A percentile compares a stretch with the other conserved stretches of the same genome.
Conservation (phyloP, 2,888 invertebrate species). For the Taphrorychus bicolor region DNA sequence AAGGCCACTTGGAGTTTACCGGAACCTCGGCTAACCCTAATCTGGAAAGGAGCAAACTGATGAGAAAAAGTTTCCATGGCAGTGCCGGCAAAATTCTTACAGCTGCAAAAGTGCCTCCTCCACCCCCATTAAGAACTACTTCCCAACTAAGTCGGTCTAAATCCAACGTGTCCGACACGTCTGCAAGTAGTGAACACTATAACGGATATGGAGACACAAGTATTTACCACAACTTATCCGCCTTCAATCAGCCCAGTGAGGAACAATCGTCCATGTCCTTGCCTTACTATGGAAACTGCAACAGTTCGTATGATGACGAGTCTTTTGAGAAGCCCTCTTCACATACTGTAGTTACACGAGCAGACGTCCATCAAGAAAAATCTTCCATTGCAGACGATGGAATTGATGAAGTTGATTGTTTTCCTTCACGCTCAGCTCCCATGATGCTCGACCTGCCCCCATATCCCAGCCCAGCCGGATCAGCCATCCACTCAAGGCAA, state of each 20-base stretch:
- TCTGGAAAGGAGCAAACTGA: constrained; percentile 83
- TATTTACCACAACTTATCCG: constrained; percentile 47
- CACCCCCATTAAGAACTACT: constrained; percentile 85
- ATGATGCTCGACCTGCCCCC: constrained; percentile 74
- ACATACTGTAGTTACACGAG: constrained; percentile 74
- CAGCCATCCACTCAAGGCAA: constrained; percentile 82
- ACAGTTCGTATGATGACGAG: constrained; percentile 43
- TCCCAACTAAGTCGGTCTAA: constrained; percentile 81
- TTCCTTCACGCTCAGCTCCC: constrained; percentile 57
- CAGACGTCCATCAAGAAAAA: constrained; percentile 85
- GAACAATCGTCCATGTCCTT: constrained; percentile 47
- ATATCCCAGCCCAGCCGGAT: constrained; percentile 80
- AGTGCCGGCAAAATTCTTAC: constrained; percentile 83
- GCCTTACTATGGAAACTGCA: constrained; percentile 49
- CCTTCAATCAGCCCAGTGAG: constrained; percentile 54
- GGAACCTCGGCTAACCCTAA: constrained; percentile 76
- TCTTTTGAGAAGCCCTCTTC: constrained; percentile 44
- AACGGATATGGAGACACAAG: constrained; percentile 57
- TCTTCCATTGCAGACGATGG: constrained; percentile 62
- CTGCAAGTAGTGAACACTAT: constrained; percentile 60
- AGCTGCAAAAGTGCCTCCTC: constrained; percentile 84
- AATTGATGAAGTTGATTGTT: constrained; percentile 72
- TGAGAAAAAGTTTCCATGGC: constrained; percentile 89
- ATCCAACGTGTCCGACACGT: constrained; percentile 61
- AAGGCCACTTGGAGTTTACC: constrained; percentile 83